A percentile compares a stretch with the other conserved stretches of the same genome.
Evolutionary conservation across 2,888 invertebrate species (phyloP).

Genomic region (Lutraria lutraria): DNA sequence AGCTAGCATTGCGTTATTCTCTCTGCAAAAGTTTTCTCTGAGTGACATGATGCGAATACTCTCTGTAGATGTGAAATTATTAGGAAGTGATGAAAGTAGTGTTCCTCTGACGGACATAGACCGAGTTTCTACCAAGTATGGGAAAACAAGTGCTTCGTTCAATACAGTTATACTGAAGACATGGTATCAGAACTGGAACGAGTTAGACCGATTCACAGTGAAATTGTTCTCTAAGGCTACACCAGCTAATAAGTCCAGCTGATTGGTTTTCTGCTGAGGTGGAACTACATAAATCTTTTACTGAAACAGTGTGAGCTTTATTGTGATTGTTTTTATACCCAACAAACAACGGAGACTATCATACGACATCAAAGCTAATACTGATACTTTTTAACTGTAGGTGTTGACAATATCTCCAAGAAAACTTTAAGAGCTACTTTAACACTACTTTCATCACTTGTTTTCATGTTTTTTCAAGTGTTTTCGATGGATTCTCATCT

Average conservation of each 20-base stretch:
- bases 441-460: constrained; percentile 20
- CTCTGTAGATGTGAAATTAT: constrained; percentile 25
- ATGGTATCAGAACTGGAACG: too few relatives aligned
- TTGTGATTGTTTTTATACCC: constrained; percentile 46
- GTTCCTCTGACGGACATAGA: not conserved
- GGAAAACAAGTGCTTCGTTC: not conserved
- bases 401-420: constrained; percentile 39
- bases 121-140: not conserved
- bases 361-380: constrained; percentile 40
- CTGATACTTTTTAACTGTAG: constrained; percentile 12
- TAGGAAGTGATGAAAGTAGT: not conserved
- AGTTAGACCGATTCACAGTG: not conserved
- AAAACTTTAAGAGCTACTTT: constrained; percentile 45
- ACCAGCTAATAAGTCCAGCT: not conserved
- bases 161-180: not conserved
- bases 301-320: not conserved
- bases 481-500: not conserved
- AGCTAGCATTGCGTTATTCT: not conserved
- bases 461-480: not conserved
- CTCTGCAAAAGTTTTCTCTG: constrained; percentile 25
- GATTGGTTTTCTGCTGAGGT: too few relatives aligned
- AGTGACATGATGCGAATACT: not conserved
- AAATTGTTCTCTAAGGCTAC: too few relatives aligned
- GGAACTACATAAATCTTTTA: too few relatives aligned
- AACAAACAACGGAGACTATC: constrained; percentile 44